Percentiles rank a stretch among this genome's conserved stretches.
These are phyloP conservation scores for Dynastes maya DNA, from an alignment of 2,888 invertebrate genomes.

Conservation along the genomic window DNA sequence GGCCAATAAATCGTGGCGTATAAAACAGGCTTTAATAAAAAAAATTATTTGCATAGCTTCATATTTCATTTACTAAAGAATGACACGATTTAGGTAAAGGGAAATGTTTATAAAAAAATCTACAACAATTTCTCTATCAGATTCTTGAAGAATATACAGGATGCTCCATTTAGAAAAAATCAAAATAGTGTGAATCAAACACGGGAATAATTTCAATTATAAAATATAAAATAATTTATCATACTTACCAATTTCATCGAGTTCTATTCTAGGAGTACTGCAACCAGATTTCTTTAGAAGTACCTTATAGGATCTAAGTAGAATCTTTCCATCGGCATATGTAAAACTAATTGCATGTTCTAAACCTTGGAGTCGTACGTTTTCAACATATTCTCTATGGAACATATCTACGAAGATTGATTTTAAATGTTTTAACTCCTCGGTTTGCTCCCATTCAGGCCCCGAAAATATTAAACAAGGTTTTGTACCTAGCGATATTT, in stretches of 20 bases:
- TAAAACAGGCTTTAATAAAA: too few relatives aligned
- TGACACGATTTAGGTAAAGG: too few relatives aligned
- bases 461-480: slow-evolving; percentile 95
- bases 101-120: too few relatives aligned
- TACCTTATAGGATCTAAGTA: slow-evolving; percentile 86
- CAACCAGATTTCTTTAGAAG: slow-evolving; percentile 92
- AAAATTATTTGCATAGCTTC: too few relatives aligned
- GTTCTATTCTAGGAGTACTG: slow-evolving; percentile 90
- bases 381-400: slow-evolving; percentile 85
- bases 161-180: too few relatives aligned
- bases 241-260: slow-evolving; percentile 87
- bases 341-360: slow-evolving; percentile 96
- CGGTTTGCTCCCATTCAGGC: slow-evolving; percentile 87
- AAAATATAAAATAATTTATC: background rate
- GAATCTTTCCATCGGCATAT: slow-evolving; percentile 82
- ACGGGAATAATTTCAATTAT: too few relatives aligned
- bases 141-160: too few relatives aligned
- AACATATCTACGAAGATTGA: slow-evolving; percentile 95
- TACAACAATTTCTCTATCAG: too few relatives aligned
- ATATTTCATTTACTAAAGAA: too few relatives aligned
- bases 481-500: slow-evolving; percentile 80
- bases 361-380: slow-evolving; percentile 91
- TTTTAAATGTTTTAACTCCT: slow-evolving; percentile 87
- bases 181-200: too few relatives aligned
- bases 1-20: too few relatives aligned